A percentile compares a stretch with the other conserved stretches of the same genome.
Conservation (phyloP, 2,888 invertebrate genomes). For the Tetragonisca angustula region DNA sequence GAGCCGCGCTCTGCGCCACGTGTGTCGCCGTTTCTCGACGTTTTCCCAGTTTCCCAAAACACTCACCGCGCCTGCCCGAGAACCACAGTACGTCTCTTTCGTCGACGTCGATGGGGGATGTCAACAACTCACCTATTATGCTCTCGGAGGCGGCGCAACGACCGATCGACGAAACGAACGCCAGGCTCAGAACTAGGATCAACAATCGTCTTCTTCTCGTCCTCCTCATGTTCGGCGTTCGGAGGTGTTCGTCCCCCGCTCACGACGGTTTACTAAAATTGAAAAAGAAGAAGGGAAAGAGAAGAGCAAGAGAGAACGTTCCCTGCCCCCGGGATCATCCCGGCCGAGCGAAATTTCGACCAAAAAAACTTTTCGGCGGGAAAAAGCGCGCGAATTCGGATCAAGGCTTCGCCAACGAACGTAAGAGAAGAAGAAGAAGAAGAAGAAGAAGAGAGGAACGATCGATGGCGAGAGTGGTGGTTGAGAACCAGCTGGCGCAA, state of each 20-base stretch:
- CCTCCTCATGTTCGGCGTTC: constrained; percentile 67
- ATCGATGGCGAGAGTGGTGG: background rate
- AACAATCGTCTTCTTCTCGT: constrained; percentile 63
- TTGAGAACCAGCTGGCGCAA: background rate
- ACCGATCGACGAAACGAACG: constrained; percentile 68
- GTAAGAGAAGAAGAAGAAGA: background rate
- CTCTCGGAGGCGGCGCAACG: constrained; percentile 77
- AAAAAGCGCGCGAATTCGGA: constrained; percentile 26
- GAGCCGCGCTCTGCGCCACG: too few species aligned
- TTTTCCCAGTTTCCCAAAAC: too few species aligned
- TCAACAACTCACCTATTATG: constrained; percentile 78
- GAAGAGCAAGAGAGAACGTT: too few species aligned
- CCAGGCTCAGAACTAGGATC: constrained; percentile 71
- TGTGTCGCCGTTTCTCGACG: too few species aligned
- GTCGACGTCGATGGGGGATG: too few species aligned
- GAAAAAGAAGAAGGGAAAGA: background rate
- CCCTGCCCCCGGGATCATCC: too few species aligned
- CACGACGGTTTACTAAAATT: constrained; percentile 33
- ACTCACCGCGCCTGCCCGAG: too few species aligned
- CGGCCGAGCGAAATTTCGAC: background rate
- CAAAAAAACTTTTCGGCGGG: background rate
- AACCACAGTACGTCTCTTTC: too few species aligned
- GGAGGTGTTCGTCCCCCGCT: constrained; percentile 17
- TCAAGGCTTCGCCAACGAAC: constrained; percentile 18
- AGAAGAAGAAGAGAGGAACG: background rate